Evolutionary conservation across 2,888 invertebrate species (phyloP).

Genomic region (Aporophyla nigra): DNA sequence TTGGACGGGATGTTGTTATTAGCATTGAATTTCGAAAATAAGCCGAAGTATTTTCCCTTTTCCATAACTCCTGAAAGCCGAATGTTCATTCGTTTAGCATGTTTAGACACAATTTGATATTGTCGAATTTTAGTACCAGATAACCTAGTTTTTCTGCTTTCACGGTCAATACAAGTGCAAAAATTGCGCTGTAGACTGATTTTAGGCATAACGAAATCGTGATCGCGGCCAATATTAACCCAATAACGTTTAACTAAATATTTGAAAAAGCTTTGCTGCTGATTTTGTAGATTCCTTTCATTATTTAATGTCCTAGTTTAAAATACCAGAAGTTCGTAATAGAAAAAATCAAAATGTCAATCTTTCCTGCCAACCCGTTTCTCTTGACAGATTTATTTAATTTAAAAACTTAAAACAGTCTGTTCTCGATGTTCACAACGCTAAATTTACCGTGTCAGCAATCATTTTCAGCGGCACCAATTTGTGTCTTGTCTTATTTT

Average conservation of each 20-base stretch:
- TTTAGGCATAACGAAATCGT: slow-evolving; percentile 73
- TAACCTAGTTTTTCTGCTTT: slow-evolving; percentile 72
- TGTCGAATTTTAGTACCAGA: slow-evolving; percentile 51
- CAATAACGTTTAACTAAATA: slow-evolving; percentile 16
- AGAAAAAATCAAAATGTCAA: slow-evolving; percentile 63
- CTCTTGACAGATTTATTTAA: slow-evolving; percentile 72
- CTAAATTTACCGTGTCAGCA: slow-evolving; percentile 80
- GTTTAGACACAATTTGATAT: slow-evolving; percentile 4
- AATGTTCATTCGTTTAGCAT: slow-evolving; percentile 17
- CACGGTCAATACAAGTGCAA: slow-evolving; percentile 77
- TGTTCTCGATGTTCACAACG: slow-evolving; percentile 73
- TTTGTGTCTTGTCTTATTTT: slow-evolving; percentile 83
- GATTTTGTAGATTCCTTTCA: not conserved
- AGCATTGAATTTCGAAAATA: slow-evolving; percentile 21
- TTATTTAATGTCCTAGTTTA: not conserved
- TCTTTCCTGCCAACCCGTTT: slow-evolving; percentile 67
- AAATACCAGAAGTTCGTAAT: not conserved
- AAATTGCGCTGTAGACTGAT: slow-evolving; percentile 72
- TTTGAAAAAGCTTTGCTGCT: not conserved
- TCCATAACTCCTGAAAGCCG: not conserved
- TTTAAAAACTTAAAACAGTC: slow-evolving; percentile 74
- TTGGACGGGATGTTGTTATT: slow-evolving; percentile 55
- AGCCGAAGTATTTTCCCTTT: not conserved
- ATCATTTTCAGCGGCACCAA: slow-evolving; percentile 76
- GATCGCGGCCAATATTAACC: slow-evolving; percentile 52